Conservation (phyloP, 2,888 invertebrate genomes). For the Liopterus haemorrhoidalis region DNA sequence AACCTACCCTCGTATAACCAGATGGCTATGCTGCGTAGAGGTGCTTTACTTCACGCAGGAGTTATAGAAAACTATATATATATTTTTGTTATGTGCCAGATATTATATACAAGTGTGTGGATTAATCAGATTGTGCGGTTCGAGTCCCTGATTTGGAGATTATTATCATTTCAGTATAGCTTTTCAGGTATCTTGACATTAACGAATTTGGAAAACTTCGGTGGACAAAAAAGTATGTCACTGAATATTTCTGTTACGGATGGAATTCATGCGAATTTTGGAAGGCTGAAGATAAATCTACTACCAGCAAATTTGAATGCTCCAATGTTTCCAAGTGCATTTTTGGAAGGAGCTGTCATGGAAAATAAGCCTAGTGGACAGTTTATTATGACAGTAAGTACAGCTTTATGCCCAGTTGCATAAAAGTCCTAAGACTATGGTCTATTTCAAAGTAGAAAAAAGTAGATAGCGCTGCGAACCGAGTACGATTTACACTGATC, state of each 20-base stretch:
- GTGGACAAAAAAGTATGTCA: conserved; percentile 57
- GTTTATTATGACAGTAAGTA: conserved; percentile 60
- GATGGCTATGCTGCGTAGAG: no score
- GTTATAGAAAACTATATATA: conserved; percentile 1
- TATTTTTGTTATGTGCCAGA: conserved; percentile 3
- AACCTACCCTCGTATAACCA: no score
- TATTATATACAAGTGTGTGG: no score
- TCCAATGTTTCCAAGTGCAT: conserved; percentile 70
- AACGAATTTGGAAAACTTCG: conserved; percentile 68
- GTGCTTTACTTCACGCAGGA: conserved; percentile 15
- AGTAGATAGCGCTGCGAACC: no score
- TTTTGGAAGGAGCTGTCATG: conserved; percentile 70
- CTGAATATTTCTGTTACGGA: conserved; percentile 93
- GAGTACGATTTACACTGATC: no score
- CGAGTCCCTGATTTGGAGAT: no score
- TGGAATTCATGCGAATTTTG: conserved; percentile 87
- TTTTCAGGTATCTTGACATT: conserved; percentile 51
- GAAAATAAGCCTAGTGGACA: conserved; percentile 78
- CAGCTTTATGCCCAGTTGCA: no score
- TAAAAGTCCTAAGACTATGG: no score
- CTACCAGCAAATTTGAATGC: conserved; percentile 71
- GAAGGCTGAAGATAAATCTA: conserved; percentile 71
- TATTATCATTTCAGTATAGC: conserved; percentile 10
- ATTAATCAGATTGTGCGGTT: no score
- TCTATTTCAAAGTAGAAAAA: no score